Evolutionary conservation across 1,140 invertebrate genomes (phyloP).

Genomic region (Aphis craccivora): DNA sequence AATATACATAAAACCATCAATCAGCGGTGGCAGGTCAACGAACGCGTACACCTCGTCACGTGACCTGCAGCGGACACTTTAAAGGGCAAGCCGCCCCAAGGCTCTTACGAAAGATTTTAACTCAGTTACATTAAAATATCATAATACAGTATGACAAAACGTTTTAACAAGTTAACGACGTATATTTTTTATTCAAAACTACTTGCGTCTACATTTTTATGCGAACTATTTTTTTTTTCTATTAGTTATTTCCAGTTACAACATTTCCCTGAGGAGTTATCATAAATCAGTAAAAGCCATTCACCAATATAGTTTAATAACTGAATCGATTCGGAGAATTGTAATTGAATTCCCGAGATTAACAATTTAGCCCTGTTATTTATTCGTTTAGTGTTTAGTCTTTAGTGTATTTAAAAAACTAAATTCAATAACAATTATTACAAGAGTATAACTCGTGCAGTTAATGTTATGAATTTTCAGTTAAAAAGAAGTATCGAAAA

Average conservation of each 20-base stretch:
- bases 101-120: not conserved
- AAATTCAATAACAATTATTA: not conserved
- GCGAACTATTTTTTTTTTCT: not conserved
- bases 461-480: not conserved
- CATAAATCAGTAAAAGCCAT: not conserved
- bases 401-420: not conserved
- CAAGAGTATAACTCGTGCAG: not conserved
- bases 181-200: not conserved
- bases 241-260: not conserved
- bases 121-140: not conserved
- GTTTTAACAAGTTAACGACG: not conserved
- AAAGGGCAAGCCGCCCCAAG: not conserved
- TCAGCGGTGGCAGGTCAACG: constrained; percentile 30
- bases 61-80: not conserved
- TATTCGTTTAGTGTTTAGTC: not conserved
- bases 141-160: not conserved
- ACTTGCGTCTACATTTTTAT: not conserved
- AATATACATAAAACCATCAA: constrained; percentile 27
- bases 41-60: not conserved
- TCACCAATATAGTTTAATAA: not conserved
- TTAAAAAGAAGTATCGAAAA: not conserved
- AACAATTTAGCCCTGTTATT: not conserved
- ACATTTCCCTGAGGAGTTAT: not conserved
- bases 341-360: not conserved
- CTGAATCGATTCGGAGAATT: not conserved